Conservation (phyloP, 2,888 invertebrate species). For the Gryllus longicercus region DNA sequence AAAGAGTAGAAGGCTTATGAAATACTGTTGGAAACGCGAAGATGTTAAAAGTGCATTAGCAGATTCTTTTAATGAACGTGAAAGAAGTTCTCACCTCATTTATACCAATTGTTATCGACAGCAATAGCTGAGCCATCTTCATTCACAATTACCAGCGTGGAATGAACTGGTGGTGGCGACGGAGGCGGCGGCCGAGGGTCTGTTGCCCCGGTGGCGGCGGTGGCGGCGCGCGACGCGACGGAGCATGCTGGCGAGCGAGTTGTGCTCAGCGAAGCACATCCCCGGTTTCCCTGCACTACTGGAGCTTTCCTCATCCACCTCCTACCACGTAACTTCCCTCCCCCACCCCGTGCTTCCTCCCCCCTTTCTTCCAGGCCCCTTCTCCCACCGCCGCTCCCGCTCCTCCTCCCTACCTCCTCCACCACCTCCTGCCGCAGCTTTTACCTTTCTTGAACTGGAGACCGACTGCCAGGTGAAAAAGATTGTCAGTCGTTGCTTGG, state of each 20-base stretch:
- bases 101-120: no score
- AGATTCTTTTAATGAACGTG: no score
- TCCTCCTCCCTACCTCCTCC: background rate
- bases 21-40: no score
- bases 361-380: background rate
- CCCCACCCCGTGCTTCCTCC: background rate
- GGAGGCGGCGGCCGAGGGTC: background rate
- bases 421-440: background rate
- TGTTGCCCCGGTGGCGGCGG: constrained; percentile 8
- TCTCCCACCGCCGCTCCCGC: background rate
- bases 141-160: constrained; percentile 2
- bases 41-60: no score
- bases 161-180: background rate
- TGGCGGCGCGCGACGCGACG: background rate
- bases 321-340: constrained; percentile 8
- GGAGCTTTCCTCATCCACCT: constrained; percentile 19
- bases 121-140: background rate
- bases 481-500: background rate
- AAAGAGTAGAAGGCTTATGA: no score
- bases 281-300: constrained; percentile 27
- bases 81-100: no score
- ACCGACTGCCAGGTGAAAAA: background rate
- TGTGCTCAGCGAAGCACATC: constrained; percentile 36
- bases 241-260: constrained; percentile 20
- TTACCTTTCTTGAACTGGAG: background rate